Base-by-base conservation (phyloP, 2,888 invertebrate genomes). In the Drosophila kambysellisi region DNA sequence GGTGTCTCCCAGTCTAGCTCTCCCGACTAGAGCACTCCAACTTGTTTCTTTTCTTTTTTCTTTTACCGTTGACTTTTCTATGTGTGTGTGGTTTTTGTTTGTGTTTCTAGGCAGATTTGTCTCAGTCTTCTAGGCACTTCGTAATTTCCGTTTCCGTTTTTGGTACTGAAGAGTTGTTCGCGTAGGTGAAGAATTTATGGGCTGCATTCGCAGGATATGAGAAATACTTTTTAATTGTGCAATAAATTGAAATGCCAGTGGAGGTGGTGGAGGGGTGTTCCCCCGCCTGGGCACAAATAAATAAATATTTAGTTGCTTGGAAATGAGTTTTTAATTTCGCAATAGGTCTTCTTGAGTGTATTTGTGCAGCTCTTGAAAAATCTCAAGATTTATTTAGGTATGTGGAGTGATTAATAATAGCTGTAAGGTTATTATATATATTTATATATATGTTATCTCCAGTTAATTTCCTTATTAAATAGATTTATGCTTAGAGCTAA, bases 191-290 rank as follows among this genome's bases (percentile, higher is more conserved):
- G 54, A 73, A 76, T 85, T 67, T 82, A 78, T 75, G 72, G 68
- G 65, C 62, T 64, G 70, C 70, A 65, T 50, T 82, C 41, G 53
- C 76, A 76, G 91, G 89, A 88, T 91, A 80, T 81, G 77, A 80
- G 79, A 86, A 89, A 80, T 81, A 67, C 75, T 65, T 83, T 83
- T 73, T 80, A 85, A 89, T 85, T 89, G 82, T 74, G 74, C 80
- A 82, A 80, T 83, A 87, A 88, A 81, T 85, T 76, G 76, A 78
- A 79, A 81, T 82, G 39, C 48, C 52, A 29, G 9, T 15, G 25
- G 8, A 25, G 4, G 25, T 2, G 4, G 15, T 4, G 46, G 15
- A 25, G 8, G 2, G 25, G 46, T 7, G 25, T 1, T 25, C 9
- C 46, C 43, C 29, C 43, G 2, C 12, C 41, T 29, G 57, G 25